Evolutionary conservation across 30 jellyfish, hydroid and myxozoan genomes (phyloP).

Genomic region (Turritopsis dohrnii): DNA sequence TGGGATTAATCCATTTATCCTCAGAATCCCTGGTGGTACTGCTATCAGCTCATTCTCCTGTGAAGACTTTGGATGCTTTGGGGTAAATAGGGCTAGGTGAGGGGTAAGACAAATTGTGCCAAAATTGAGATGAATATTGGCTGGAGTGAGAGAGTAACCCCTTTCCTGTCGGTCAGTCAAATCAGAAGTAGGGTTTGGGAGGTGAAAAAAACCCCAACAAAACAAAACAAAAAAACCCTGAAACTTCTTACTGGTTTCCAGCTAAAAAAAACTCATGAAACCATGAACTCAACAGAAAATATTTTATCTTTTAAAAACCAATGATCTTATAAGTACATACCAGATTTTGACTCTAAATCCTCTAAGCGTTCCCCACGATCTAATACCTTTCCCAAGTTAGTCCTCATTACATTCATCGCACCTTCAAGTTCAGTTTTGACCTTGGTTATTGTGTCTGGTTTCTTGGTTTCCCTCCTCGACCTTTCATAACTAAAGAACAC

Average conservation of each 20-base stretch:
- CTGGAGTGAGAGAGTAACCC: no score
- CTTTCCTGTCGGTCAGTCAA: no score
- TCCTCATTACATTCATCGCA: constrained; percentile 80
- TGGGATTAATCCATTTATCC: no score
- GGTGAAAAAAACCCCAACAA: background rate
- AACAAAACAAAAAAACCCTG: no score
- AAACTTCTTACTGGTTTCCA: background rate
- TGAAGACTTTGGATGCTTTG: no score
- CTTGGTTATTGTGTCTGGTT: constrained; percentile 14
- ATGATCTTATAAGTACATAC: constrained; percentile 20
- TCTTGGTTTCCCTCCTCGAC: background rate
- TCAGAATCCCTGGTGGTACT: no score
- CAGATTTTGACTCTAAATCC: constrained; percentile 96
- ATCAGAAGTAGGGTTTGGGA: background rate
- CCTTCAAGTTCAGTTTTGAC: constrained; percentile 80
- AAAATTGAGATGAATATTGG: no score
- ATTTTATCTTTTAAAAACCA: background rate
- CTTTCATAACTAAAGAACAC: background rate
- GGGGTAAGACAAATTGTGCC: no score
- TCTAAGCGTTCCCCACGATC: constrained; percentile 91
- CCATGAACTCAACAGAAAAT: background rate
- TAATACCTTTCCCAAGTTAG: constrained; percentile 64
- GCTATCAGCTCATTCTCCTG: no score
- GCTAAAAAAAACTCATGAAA: background rate
- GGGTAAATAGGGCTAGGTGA: no score